Evolutionary conservation across 1,140 invertebrate genomes (phyloP), one percentile per base, ranked within the genome.

Genomic region (Episyrphus balteatus): DNA sequence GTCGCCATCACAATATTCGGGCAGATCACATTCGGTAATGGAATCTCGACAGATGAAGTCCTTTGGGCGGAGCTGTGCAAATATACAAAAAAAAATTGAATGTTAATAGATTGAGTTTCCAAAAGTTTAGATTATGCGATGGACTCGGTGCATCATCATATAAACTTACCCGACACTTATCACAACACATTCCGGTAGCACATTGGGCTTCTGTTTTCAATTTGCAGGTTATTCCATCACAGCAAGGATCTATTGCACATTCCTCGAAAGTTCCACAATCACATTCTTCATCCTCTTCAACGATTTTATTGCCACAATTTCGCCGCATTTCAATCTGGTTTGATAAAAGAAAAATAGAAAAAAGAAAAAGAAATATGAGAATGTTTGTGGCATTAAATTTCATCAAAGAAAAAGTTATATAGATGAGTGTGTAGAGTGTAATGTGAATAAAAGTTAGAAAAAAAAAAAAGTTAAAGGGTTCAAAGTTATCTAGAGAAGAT

Each of bases 241-340:
- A 98, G 71, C 93, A 98, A 2, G 89, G 88, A 72, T 96, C 92
- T 46, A 80, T 72, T 18, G 81, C 75, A 72, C 93, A 98, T 55
- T 94, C 86, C 48, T 92, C 79, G 51, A 87, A 82, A 36, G 82
- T 80, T 18, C 88, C 88, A 68, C 88, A 92, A 71, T 91, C 88
- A 70, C 93, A 98, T 65, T 96, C 87, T 72, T 98, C 94, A 15
- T 90, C 92, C 49, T 93, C 85, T 60, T 98, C 92, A n/a, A 97
- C 80, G 46, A 88, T 75, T 42, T 83, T 85, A 73, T 97, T 97
- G 50, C 94, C 94, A 74, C 94, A 98, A 46, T 81, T 80, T 54
- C 80, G 75, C 49, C 81, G 82, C 45, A 81, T 72, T 59, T 83
- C 77, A 61, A 83, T 60, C 79, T 80, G 63, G 30, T 55, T 38